Base-by-base conservation (phyloP, 2,113 vertebrate genomes). In the Boleophthalmus pectinirostris region DNA sequence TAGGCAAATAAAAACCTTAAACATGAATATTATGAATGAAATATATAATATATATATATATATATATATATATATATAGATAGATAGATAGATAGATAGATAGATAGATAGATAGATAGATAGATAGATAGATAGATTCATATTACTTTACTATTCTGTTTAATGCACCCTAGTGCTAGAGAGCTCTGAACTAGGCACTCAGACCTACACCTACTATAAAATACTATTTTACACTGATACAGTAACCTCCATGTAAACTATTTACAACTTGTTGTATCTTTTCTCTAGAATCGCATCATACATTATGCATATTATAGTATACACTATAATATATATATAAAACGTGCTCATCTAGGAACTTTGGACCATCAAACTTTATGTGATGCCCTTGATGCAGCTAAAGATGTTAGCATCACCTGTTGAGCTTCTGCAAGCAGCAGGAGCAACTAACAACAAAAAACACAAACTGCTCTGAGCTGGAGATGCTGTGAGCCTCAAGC, bases 331-430 rank as follows among this genome's bases (percentile, higher is more conserved):
- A n/a, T n/a, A n/a, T n/a, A n/a, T n/a, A 54, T 1, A 54, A 43
- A 20, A 54, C 20, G 10, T 9, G 7, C 5, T 54, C 6, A 54
- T 54, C n/a, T 54, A n/a, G 20, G 9, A 24, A 58, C 25, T 33
- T 61, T 15, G 23, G 6, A 24, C 23, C 21, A 5, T 25, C 23
- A 58, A 58, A 58, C 12, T 58, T 15, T 58, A 14, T 1, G 25
- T 15, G 23, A 24, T 24, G 23, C 8, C 66, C 70, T 25, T 54
- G 24, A 3, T 0, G 3, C 13, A 33, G 85, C 86, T 88, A 84
- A 69, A 51, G 25, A 57, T 54, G 64, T 72, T 88, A 82, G 74
- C 85, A 68, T 83, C 90, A 89, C 92, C 90, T 92, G 91, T 90
- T 91, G 88, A 89, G 77, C 72, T 56, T 71, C 66, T 65, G 69